These are phyloP conservation scores for Corythucha ciliata DNA, from an alignment of 2,888 invertebrate species.

Conservation along the genomic window DNA sequence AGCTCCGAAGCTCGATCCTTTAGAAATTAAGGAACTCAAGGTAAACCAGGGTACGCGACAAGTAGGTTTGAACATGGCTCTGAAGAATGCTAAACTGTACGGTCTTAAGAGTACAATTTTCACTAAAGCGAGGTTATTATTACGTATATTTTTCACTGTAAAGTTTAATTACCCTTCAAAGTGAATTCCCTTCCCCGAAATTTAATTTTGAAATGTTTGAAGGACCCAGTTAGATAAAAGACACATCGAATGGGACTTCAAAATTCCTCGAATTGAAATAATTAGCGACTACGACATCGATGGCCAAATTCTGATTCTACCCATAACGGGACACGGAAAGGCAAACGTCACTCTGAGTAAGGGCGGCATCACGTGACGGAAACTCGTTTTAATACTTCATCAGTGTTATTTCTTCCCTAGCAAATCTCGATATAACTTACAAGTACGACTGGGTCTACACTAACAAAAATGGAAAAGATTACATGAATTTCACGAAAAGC, in stretches of 20 bases:
- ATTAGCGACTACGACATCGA: conserved; percentile 34
- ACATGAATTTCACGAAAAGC: conserved; percentile 35
- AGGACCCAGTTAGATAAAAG: conserved; percentile 34
- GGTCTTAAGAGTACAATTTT: conserved; percentile 33
- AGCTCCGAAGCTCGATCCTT: conserved; percentile 35
- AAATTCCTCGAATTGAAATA: conserved; percentile 33
- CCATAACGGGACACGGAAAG: conserved; percentile 35
- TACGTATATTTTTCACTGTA: neutral
- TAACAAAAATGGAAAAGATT: conserved; percentile 34
- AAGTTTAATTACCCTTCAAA: neutral
- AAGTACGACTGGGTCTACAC: conserved; percentile 35
- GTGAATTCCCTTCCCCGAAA: too few relatives aligned
- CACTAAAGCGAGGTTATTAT: conserved; percentile 32
- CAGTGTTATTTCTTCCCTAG: conserved; percentile 32
- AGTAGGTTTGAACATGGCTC: conserved; percentile 32
- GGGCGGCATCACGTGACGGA: conserved; percentile 5
- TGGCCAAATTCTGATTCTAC: conserved; percentile 36
- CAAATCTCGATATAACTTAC: conserved; percentile 35
- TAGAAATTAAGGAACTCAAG: conserved; percentile 34
- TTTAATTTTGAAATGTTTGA: neutral
- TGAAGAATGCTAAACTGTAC: conserved; percentile 34
- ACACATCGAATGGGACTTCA: conserved; percentile 36
- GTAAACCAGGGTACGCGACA: conserved; percentile 35
- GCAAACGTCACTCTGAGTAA: conserved; percentile 37
- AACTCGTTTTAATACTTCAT: neutral